phyloP scores from a whole-genome alignment of 2,888 invertebrate genomes.

The Galeruca laticollis region DNA sequence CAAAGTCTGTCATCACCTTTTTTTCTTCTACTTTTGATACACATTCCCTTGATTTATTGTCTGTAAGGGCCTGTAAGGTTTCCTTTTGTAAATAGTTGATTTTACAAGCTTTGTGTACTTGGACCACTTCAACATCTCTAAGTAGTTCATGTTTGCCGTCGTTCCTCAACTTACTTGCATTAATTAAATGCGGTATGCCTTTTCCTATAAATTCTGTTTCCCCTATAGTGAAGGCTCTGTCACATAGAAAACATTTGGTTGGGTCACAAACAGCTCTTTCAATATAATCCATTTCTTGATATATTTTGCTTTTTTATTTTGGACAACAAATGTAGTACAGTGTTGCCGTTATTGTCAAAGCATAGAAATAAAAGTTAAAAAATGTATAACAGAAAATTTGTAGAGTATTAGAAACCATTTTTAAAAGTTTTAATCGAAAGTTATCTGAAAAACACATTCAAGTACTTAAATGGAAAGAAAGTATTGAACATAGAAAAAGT shows the following conservation, averaged over 20 bases:
- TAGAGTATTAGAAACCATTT: too few species aligned
- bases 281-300: background rate
- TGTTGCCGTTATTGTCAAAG: background rate
- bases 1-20: background rate
- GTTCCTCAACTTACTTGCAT: conserved; percentile 12
- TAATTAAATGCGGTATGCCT: conserved; percentile 16
- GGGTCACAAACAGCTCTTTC: background rate
- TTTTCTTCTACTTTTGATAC: background rate
- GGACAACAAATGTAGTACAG: background rate
- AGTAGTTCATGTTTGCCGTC: conserved; percentile 15
- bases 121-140: conserved; percentile 10
- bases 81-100: conserved; percentile 9
- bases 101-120: conserved; percentile 20
- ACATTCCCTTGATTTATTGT: background rate
- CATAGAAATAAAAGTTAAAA: too few species aligned
- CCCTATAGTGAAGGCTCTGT: background rate
- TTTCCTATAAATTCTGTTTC: conserved; percentile 25
- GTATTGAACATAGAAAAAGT: too few species aligned
- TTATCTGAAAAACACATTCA: too few species aligned
- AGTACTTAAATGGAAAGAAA: too few species aligned
- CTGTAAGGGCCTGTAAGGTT: background rate
- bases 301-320: conserved; percentile 5
- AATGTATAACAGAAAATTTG: too few species aligned
- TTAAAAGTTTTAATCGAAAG: too few species aligned
- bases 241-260: conserved; percentile 20